phyloP scores from a whole-genome alignment of 2,888 invertebrate species.

The Volucella bombylans region DNA sequence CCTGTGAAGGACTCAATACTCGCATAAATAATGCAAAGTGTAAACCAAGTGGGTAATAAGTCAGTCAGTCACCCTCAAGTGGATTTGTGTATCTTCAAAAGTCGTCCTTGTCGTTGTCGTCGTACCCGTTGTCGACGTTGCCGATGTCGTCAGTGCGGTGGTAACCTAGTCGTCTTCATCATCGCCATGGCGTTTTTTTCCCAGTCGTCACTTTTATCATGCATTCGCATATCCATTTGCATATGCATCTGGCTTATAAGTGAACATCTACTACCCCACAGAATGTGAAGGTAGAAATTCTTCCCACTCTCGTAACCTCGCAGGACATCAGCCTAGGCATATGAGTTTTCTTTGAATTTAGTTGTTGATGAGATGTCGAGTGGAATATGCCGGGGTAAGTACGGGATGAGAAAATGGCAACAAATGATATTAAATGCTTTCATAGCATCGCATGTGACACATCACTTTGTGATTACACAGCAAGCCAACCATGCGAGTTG shows the following conservation, averaged over 20 bases:
- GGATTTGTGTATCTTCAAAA: constrained; percentile 71
- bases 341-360: constrained; percentile 52
- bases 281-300: too few relatives aligned
- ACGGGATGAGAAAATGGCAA: constrained; percentile 40
- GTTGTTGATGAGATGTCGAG: constrained; percentile 18
- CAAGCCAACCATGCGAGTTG: constrained; percentile 66
- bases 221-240: constrained; percentile 66
- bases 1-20: constrained; percentile 59
- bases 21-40: constrained; percentile 75
- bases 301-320: constrained; percentile 2
- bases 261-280: constrained; percentile 41
- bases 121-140: constrained; percentile 14
- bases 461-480: constrained; percentile 70
- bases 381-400: constrained; percentile 17
- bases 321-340: constrained; percentile 45
- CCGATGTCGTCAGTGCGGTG: constrained; percentile 4
- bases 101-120: constrained; percentile 37
- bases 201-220: constrained; percentile 61
- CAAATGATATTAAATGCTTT: constrained; percentile 73
- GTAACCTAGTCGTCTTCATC: not conserved
- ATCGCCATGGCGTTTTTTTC: not conserved
- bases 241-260: constrained; percentile 70
- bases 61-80: constrained; percentile 75
- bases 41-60: constrained; percentile 76
- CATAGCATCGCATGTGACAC: constrained; percentile 62